Conservation (phyloP, 2,113 vertebrate species). For the Xenopus tropicalis region UCB_Xtro_10.0 CM004448.2:50559501-50560000, state of each 20-base stretch:
- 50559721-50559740: conserved; percentile 41
- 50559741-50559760: conserved; percentile 24
- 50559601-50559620: too few relatives aligned
- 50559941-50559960: conserved; percentile 57
- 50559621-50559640: too few relatives aligned
- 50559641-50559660: too few relatives aligned
- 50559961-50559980: conserved; percentile 34
- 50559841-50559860: neutral
- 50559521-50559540: too few relatives aligned
- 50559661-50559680: neutral
- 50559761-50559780: neutral
- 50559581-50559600: too few relatives aligned
- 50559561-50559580: too few relatives aligned
- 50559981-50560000: neutral
- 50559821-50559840: neutral
- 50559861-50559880: conserved; percentile 42
- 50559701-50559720: conserved; percentile 34
- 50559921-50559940: conserved; percentile 64
- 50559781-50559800: neutral
- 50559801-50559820: neutral
- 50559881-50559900: conserved; percentile 62
- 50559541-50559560: too few relatives aligned
- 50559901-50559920: conserved; percentile 64
- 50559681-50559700: conserved; percentile 39
- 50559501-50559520: too few relatives aligned